A percentile compares a stretch with the other conserved stretches of the same genome.
Conservation (phyloP, 1,140 invertebrate species). For the Bombus consobrinus region DNA sequence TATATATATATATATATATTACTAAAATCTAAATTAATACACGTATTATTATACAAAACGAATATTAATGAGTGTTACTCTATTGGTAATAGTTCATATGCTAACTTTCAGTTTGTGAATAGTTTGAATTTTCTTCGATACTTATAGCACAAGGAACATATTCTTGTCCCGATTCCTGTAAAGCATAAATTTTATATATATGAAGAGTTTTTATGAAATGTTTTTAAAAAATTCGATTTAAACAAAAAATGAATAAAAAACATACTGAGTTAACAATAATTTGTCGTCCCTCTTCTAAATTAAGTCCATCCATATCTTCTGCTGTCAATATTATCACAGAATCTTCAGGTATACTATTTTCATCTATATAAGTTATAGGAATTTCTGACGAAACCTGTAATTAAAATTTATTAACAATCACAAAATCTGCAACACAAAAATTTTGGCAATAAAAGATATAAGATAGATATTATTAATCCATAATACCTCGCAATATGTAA, state of each 20-base stretch:
- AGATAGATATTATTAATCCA: neutral
- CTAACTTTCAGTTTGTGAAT: slow-evolving; percentile 69
- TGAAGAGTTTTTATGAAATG: slow-evolving; percentile 26
- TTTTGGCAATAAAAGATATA: neutral
- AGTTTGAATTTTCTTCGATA: slow-evolving; percentile 67
- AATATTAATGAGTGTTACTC: slow-evolving; percentile 33
- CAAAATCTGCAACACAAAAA: slow-evolving; percentile 6
- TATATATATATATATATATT: slow-evolving; percentile 8
- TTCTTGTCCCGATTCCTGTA: slow-evolving; percentile 70
- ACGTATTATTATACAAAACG: slow-evolving; percentile 23
- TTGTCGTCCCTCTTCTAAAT: slow-evolving; percentile 75
- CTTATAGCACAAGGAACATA: slow-evolving; percentile 71
- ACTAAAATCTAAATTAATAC: slow-evolving; percentile 8
- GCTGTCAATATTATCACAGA: slow-evolving; percentile 80
- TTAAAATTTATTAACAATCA: slow-evolving; percentile 17
- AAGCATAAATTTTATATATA: slow-evolving; percentile 41
- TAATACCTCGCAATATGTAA: slow-evolving; percentile 74
- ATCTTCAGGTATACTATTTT: slow-evolving; percentile 76
- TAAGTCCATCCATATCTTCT: slow-evolving; percentile 75
- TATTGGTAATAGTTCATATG: neutral
- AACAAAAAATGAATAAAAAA: slow-evolving; percentile 21
- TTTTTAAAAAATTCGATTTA: neutral
- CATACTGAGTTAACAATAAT: slow-evolving; percentile 77
- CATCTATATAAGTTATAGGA: slow-evolving; percentile 81
- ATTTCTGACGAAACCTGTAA: slow-evolving; percentile 73